Conservation (phyloP, 2,888 invertebrate genomes). For the Thera britannica region DNA sequence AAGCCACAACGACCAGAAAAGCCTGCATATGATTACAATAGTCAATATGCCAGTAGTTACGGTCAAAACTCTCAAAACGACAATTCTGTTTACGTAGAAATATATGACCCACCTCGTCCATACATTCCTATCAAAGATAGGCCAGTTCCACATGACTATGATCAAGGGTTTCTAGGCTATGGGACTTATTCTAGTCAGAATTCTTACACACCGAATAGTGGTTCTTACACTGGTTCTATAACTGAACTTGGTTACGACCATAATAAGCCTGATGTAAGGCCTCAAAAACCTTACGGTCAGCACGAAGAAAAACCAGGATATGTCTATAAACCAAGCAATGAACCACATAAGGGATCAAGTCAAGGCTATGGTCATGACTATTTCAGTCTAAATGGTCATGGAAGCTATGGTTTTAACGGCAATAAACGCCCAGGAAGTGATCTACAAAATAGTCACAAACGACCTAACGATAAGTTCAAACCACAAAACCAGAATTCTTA, state of each 20-base stretch:
- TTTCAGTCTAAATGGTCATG: constrained; percentile 15
- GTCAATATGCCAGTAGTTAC: constrained; percentile 67
- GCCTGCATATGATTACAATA: constrained; percentile 57
- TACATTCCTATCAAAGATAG: constrained; percentile 57
- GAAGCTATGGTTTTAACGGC: constrained; percentile 13
- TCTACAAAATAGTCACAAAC: constrained; percentile 21
- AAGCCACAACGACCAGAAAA: constrained; percentile 51
- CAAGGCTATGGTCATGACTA: constrained; percentile 18
- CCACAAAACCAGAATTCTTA: constrained; percentile 34
- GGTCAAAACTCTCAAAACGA: constrained; percentile 61
- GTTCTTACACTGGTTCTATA: constrained; percentile 45
- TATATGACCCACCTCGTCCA: constrained; percentile 71
- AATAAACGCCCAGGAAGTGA: constrained; percentile 18
- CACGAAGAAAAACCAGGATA: constrained; percentile 26
- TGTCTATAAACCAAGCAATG: constrained; percentile 8
- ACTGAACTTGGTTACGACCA: constrained; percentile 47
- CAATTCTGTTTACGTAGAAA: constrained; percentile 71
- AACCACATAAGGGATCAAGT: constrained; percentile 12
- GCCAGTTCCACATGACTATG: constrained; percentile 44
- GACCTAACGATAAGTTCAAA: constrained; percentile 34
- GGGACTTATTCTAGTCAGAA: constrained; percentile 60
- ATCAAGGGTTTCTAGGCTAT: constrained; percentile 56
- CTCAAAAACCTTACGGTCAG: constrained; percentile 36
- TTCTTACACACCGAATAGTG: constrained; percentile 51
- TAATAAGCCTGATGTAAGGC: constrained; percentile 42